These are phyloP conservation scores for Tryphoninae sp. DNA, from an alignment of 2,888 invertebrate species.

Conservation along the genomic window DNA sequence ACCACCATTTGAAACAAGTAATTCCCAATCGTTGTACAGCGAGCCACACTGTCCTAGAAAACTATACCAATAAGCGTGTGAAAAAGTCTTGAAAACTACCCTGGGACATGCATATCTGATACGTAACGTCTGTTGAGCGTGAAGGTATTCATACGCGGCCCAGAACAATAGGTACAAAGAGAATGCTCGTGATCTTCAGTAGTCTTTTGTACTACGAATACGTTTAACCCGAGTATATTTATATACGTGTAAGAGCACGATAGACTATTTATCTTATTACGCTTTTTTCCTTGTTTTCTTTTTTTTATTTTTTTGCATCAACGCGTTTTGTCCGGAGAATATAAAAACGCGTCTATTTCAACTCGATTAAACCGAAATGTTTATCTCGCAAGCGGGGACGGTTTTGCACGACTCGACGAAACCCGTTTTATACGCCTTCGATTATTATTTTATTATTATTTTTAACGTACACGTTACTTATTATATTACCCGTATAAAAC, in stretches of 20 bases:
- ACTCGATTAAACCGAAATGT: conserved; percentile 39
- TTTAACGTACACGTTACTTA: not conserved
- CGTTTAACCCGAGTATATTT: too few relatives aligned
- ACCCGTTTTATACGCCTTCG: conserved; percentile 46
- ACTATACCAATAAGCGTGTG: conserved; percentile 19
- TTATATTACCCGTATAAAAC: conserved; percentile 41
- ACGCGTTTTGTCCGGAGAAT: conserved; percentile 5
- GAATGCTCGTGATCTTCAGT: conserved; percentile 35
- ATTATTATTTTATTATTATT: not conserved
- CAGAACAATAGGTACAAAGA: conserved; percentile 29
- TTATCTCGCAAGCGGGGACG: conserved; percentile 11
- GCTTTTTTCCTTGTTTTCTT: not conserved
- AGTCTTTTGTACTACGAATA: conserved; percentile 11
- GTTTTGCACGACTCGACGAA: conserved; percentile 27
- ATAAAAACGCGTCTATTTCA: conserved; percentile 11
- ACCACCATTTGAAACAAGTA: not conserved
- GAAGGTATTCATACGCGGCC: conserved; percentile 22
- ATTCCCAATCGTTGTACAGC: not conserved
- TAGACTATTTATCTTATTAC: conserved; percentile 23
- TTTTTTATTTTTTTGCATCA: not conserved
- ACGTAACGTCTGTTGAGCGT: conserved; percentile 14
- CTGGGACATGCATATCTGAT: conserved; percentile 4
- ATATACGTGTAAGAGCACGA: not conserved
- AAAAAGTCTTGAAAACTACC: conserved; percentile 12
- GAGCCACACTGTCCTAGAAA: not conserved